Evolutionary conservation across 30 jellyfish, hydroid and myxozoan genomes (phyloP), one percentile per base, ranked within the genome.

Genomic region (Pelagia noctiluca): DNA sequence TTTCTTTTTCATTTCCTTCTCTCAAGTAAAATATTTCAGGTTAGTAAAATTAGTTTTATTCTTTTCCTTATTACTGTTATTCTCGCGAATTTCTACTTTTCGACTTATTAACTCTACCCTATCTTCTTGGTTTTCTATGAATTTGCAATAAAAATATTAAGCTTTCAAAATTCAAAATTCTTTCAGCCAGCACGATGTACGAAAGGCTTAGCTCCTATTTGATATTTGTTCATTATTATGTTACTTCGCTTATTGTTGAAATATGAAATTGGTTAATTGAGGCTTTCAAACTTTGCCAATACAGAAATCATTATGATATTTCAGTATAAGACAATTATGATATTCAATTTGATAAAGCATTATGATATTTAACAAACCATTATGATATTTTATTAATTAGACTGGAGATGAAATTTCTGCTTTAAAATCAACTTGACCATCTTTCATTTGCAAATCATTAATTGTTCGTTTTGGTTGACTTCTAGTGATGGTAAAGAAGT

Each of bases 21-120:
- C 76, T 50, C 26, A 36, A 87, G 96, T 87, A 81, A 87, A 87
- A 78, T 80, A 76, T 60, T 87, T 87, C 91, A 87, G 84, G 96
- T 87, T 34, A 53, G 96, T 76, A 33, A n/a, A n/a, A n/a, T n/a
- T n/a, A n/a, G n/a, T n/a, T n/a, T n/a, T n/a, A n/a, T n/a, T 25
- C 7, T 29, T 30, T 10, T 38, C 37, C 31, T 8, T 11, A 47
- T 25, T n/a, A 5, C 71, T 24, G 31, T 8, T 25, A 0, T 35
- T 37, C 16, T 19, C 22, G 68, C 35, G 18, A 16, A 11, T 26
- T 46, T 62, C 18, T 54, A 21, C 21, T 61, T 37, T 19, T 26
- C 0, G 42, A 89, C 96, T 7, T 64, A 89, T 70, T 91, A 91
- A n/a, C n/a, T n/a, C n/a, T n/a, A n/a, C n/a, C n/a, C n/a, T n/a